phyloP scores from a whole-genome alignment of 2,797 vertebrate species.

The Hafferia zeledoni region DNA sequence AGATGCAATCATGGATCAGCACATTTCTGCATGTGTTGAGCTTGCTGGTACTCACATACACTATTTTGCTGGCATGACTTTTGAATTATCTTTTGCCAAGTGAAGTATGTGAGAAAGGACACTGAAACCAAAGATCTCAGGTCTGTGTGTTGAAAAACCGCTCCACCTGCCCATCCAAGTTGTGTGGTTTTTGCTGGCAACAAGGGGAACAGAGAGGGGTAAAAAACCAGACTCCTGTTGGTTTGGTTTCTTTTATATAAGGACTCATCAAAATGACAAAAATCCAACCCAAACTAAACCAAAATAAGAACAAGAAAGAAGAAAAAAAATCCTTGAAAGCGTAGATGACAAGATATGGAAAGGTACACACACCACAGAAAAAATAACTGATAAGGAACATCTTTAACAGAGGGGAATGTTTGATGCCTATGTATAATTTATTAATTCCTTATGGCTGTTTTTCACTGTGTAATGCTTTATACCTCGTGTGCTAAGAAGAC shows the following conservation, averaged over 20 bases:
- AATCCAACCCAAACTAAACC: background rate
- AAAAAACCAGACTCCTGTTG: background rate
- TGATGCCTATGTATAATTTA: slow-evolving; percentile 59
- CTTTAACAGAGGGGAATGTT: slow-evolving; percentile 1
- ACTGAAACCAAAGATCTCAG: background rate
- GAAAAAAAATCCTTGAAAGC: background rate
- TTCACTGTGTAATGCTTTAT: slow-evolving; percentile 23
- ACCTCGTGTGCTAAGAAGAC: background rate
- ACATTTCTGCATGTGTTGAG: background rate
- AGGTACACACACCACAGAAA: background rate
- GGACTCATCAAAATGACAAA: background rate
- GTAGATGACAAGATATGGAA: background rate
- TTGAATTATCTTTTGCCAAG: background rate
- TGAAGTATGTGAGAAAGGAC: background rate
- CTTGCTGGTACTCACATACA: background rate
- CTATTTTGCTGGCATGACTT: background rate
- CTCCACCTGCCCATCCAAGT: background rate
- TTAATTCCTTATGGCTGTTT: slow-evolving; percentile 41
- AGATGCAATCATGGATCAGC: background rate
- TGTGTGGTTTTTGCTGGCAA: background rate
- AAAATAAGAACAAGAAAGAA: background rate
- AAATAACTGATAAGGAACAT: background rate
- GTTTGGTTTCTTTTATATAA: background rate
- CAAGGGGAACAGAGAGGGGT: background rate
- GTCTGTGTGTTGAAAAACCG: background rate